A percentile compares a stretch with the other conserved stretches of the same genome.
Conservation (phyloP, 1,140 invertebrate genomes). For the Zaprionus taronus region DNA sequence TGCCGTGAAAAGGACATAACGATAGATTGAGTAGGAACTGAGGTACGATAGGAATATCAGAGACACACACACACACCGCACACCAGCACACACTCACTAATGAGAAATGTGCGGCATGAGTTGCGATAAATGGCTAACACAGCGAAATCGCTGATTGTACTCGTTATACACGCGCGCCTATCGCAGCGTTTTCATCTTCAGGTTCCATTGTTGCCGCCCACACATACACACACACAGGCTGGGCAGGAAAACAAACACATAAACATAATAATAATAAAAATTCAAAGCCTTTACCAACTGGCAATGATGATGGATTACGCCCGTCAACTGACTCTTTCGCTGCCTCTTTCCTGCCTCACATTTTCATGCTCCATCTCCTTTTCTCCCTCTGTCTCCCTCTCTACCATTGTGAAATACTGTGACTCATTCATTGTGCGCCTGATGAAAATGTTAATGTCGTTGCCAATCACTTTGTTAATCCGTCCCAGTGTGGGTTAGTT, state of each 20-base stretch:
- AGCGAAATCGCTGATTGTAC: slow-evolving; percentile 61
- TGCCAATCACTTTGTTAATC: slow-evolving; percentile 80
- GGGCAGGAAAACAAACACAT: slow-evolving; percentile 41
- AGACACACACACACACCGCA: slow-evolving; percentile 13
- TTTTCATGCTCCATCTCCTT: neutral
- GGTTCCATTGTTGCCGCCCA: slow-evolving; percentile 36
- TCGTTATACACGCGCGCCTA: slow-evolving; percentile 3
- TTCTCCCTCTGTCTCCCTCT: neutral
- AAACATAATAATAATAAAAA: slow-evolving; percentile 77
- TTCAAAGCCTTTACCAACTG: slow-evolving; percentile 61
- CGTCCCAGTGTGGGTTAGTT: slow-evolving; percentile 58
- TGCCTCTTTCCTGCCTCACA: neutral
- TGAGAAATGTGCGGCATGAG: slow-evolving; percentile 77
- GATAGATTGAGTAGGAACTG: slow-evolving; percentile 5
- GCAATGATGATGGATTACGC: slow-evolving; percentile 78
- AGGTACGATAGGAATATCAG: neutral
- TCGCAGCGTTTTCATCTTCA: neutral
- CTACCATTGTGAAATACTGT: slow-evolving; percentile 16
- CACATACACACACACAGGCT: slow-evolving; percentile 18
- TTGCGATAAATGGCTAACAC: slow-evolving; percentile 70
- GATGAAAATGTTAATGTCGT: slow-evolving; percentile 82
- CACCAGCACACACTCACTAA: slow-evolving; percentile 43
- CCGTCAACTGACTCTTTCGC: slow-evolving; percentile 46
- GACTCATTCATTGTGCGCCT: slow-evolving; percentile 59
- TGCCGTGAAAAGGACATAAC: slow-evolving; percentile 17